phyloP scores from a whole-genome alignment of 2,888 invertebrate genomes.

The Standfussiana lucernea region DNA sequence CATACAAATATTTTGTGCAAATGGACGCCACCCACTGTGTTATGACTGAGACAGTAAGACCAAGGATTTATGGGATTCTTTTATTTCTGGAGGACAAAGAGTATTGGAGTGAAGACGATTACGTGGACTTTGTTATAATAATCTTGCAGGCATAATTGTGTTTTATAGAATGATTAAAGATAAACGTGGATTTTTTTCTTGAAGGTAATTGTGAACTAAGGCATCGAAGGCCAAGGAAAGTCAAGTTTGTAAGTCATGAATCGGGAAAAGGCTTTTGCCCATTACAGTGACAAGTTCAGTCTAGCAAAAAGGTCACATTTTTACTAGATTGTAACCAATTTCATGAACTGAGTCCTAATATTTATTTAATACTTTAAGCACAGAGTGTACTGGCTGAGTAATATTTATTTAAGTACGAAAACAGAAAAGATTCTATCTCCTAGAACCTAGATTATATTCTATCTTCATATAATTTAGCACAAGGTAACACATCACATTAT shows the following conservation, averaged over 20 bases:
- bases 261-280: background rate
- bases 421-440: no score
- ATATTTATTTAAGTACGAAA: no score
- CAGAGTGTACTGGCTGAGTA: background rate
- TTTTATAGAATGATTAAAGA: background rate
- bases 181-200: background rate
- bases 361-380: background rate
- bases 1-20: conserved; percentile 90
- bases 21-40: conserved; percentile 69
- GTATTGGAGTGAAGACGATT: conserved; percentile 4
- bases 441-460: background rate
- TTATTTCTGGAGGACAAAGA: conserved; percentile 39
- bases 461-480: background rate
- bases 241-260: background rate
- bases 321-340: background rate
- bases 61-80: conserved; percentile 49
- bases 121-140: background rate
- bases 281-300: background rate
- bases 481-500: background rate
- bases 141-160: no score
- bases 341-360: background rate
- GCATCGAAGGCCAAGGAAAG: background rate
- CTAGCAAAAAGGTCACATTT: background rate
- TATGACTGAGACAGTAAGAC: conserved; percentile 48
- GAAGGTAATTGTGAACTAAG: background rate